Conservation (phyloP, 2,888 invertebrate genomes). For the Cepaea hortensis region DNA sequence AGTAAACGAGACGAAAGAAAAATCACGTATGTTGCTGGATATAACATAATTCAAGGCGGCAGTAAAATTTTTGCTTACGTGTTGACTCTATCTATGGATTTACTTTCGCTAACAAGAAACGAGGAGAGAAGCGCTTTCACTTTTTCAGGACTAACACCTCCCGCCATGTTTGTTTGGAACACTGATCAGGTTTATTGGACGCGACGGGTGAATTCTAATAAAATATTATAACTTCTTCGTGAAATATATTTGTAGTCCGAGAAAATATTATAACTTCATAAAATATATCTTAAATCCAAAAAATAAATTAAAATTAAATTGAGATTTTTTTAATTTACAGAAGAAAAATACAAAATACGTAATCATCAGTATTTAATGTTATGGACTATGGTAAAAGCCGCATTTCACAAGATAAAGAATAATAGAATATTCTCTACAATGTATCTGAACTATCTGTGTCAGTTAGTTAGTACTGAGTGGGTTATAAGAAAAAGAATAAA, state of each 20-base stretch:
- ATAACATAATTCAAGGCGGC: not conserved
- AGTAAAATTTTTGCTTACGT: not conserved
- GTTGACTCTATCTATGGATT: not conserved
- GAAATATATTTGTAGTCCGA: not conserved
- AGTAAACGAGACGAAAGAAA: too few species aligned
- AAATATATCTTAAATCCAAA: not conserved
- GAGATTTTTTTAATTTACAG: not conserved
- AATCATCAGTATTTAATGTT: too few species aligned
- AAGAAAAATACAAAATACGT: too few species aligned
- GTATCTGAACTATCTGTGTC: too few species aligned
- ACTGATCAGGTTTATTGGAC: not conserved
- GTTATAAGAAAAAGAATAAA: too few species aligned
- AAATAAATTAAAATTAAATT: not conserved
- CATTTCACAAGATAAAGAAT: too few species aligned
- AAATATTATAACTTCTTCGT: not conserved
- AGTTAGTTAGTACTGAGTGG: too few species aligned
- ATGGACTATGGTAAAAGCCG: too few species aligned
- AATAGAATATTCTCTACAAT: too few species aligned
- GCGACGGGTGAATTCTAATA: too few species aligned
- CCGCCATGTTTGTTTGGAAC: constrained; percentile 22
- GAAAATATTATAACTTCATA: not conserved
- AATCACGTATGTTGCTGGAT: not conserved
- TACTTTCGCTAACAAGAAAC: constrained; percentile 26
- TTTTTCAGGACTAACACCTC: constrained; percentile 33
- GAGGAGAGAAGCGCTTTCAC: constrained; percentile 37